These are phyloP conservation scores for Phortica magna DNA, from an alignment of 2,888 invertebrate species.

Conservation along the genomic window DNA sequence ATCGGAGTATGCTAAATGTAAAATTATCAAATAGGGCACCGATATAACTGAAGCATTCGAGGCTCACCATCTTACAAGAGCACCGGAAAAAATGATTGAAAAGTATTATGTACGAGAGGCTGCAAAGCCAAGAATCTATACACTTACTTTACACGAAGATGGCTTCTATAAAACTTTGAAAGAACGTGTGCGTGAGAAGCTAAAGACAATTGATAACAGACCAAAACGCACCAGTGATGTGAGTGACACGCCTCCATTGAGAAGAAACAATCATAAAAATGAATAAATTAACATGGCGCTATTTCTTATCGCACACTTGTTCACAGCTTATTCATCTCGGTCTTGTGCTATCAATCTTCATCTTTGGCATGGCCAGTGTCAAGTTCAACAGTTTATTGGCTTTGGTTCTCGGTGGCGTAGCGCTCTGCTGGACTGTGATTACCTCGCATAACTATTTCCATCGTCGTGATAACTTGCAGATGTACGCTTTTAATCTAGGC, in stretches of 20 bases:
- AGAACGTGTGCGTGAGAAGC: conserved; percentile 79
- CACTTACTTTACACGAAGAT: conserved; percentile 85
- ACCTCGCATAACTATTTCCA: conserved; percentile 89
- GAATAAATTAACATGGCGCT: background rate
- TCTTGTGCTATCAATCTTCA: conserved; percentile 74
- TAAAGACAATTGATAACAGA: conserved; percentile 80
- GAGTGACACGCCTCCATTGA: conserved; percentile 47
- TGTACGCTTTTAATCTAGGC: conserved; percentile 87
- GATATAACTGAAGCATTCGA: conserved; percentile 91
- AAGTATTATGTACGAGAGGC: conserved; percentile 85
- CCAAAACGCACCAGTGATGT: conserved; percentile 73
- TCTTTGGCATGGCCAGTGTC: conserved; percentile 75
- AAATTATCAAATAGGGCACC: conserved; percentile 80
- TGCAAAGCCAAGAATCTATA: conserved; percentile 82
- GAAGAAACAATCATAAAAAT: background rate
- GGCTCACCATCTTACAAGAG: conserved; percentile 83
- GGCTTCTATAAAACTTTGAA: conserved; percentile 88
- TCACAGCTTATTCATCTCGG: conserved; percentile 76
- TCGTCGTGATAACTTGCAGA: conserved; percentile 86
- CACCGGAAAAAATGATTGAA: conserved; percentile 81
- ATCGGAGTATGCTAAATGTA: background rate
- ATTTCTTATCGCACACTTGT: background rate
- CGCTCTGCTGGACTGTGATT: conserved; percentile 81
- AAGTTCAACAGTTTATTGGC: conserved; percentile 70
- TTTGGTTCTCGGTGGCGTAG: conserved; percentile 79